Percentiles rank a stretch among this genome's conserved stretches.
phyloP scores from a whole-genome alignment of 2,888 invertebrate genomes.

The Parnassius smintheus region DNA sequence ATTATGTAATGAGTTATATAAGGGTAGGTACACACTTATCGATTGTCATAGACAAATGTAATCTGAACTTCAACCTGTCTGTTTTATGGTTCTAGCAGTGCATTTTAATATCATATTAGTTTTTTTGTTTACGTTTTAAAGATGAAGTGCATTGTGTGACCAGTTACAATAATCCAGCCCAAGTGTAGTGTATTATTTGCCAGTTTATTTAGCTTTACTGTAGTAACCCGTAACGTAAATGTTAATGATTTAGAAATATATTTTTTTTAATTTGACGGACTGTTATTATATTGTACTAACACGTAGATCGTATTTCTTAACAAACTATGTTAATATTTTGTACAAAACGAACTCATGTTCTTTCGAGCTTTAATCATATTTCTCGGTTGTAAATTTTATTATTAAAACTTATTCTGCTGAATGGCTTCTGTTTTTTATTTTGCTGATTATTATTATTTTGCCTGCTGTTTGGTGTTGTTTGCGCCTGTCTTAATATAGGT shows the following conservation, averaged over 20 bases:
- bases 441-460: conserved; percentile 54
- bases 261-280: conserved; percentile 27
- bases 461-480: conserved; percentile 61
- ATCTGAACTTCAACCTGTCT: not conserved
- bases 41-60: no score
- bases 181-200: conserved; percentile 19
- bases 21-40: not conserved
- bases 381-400: conserved; percentile 77
- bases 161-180: conserved; percentile 19
- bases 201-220: conserved; percentile 23
- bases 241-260: conserved; percentile 14
- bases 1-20: conserved; percentile 21
- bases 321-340: conserved; percentile 44
- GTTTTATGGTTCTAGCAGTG: conserved; percentile 14
- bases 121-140: conserved; percentile 9
- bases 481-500: conserved; percentile 50
- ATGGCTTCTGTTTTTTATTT: conserved; percentile 73
- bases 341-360: conserved; percentile 72
- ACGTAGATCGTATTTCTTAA: conserved; percentile 30
- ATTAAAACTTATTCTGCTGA: conserved; percentile 75
- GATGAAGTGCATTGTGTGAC: conserved; percentile 10
- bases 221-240: conserved; percentile 16
- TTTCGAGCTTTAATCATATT: conserved; percentile 78
- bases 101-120: not conserved
- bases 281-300: conserved; percentile 32